Conservation (phyloP, 1,140 invertebrate genomes). For the Thaumatotibia leucotreta region DNA sequence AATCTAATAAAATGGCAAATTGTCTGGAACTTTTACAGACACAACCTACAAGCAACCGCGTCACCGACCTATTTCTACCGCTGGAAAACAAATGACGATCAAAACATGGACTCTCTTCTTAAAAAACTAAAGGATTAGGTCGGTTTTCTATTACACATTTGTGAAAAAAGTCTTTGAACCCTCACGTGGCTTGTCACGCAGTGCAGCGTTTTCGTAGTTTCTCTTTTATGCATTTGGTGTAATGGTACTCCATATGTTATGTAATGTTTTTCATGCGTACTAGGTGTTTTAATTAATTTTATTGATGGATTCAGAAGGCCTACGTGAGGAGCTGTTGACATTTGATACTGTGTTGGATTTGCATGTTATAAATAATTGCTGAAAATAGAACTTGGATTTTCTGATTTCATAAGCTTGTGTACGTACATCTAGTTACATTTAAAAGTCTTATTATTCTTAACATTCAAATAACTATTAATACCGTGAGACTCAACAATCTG, state of each 20-base stretch:
- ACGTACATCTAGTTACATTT: neutral
- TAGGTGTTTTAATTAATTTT: conserved; percentile 1
- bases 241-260: no score
- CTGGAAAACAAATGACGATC: neutral
- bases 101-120: neutral
- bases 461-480: neutral
- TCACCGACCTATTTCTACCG: neutral
- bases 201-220: neutral
- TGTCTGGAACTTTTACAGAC: conserved; percentile 10
- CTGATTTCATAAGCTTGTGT: neutral
- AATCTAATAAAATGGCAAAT: neutral
- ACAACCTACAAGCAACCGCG: no score
- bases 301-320: neutral
- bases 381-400: neutral
- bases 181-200: neutral
- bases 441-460: no score
- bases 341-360: neutral
- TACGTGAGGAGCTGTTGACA: conserved; percentile 3
- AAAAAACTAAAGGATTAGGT: neutral
- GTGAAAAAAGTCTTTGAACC: neutral
- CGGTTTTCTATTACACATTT: neutral
- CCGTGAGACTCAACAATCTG: neutral
- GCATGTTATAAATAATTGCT: neutral
- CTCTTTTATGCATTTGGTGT: neutral
- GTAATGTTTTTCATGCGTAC: neutral